A percentile compares a stretch with the other conserved stretches of the same genome.
Evolutionary conservation across 2,113 vertebrate genomes (phyloP).

Genomic region (Heliornis fulica): DNA sequence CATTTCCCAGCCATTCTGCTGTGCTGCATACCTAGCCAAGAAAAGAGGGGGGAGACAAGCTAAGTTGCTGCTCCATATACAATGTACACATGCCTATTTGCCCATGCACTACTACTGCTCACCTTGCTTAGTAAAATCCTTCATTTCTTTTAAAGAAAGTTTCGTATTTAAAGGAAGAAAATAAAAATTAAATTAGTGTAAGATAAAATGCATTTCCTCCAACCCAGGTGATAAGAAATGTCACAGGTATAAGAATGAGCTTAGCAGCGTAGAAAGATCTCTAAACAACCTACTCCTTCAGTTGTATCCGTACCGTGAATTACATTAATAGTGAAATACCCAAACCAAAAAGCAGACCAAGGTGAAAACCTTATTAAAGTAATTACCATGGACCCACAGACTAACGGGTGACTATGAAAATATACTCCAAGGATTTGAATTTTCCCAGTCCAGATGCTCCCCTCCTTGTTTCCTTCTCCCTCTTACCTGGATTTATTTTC

Average conservation of each 20-base stretch:
- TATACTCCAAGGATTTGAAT: not conserved
- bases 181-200: slow-evolving; percentile 29
- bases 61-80: not conserved
- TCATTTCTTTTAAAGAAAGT: slow-evolving; percentile 54
- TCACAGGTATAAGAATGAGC: not conserved
- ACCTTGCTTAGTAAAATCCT: slow-evolving; percentile 52
- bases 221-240: not conserved
- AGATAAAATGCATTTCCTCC: not conserved
- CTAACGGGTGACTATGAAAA: not conserved
- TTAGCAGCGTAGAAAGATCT: not conserved
- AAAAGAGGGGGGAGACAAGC: not conserved
- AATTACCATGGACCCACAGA: not conserved
- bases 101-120: slow-evolving; percentile 49
- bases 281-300: not conserved
- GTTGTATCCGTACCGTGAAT: not conserved
- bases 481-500: slow-evolving; percentile 96
- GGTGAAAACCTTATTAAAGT: not conserved
- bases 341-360: not conserved
- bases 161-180: slow-evolving; percentile 39
- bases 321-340: not conserved
- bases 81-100: slow-evolving; percentile 32
- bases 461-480: not conserved
- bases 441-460: not conserved
- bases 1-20: not conserved
- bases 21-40: not conserved